Evolutionary conservation across 2,888 invertebrate species (phyloP), one percentile per base, ranked within the genome.

Genomic region (Pycnomerus fuliginosus): DNA sequence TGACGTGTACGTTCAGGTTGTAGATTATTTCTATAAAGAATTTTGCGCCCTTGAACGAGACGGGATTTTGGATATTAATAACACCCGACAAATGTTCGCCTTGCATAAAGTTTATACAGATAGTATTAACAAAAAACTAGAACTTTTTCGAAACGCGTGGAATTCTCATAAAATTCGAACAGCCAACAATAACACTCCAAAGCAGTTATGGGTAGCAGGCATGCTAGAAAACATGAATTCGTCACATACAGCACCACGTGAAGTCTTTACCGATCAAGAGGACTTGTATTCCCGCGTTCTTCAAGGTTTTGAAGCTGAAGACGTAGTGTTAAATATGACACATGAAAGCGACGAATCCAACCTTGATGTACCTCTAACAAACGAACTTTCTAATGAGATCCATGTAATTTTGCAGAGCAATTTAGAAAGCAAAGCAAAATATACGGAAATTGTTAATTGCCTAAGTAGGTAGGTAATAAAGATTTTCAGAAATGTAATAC

Each of bases 81-180:
- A 32, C 16, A n/a, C 8, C 7, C 3, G 2, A 2, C 32, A 32
- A n/a, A 32, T 2, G 10, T 32, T 32, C 7, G 2, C 3, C 3
- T 2, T 32, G 2, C 32, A 32, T n/a, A 32, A 2, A 1, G 16
- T 38, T 16, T 38, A 38, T 29, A 8, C 10, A 7, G 1, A 2
- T 2, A 3, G 11, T 2, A 38, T 38, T 2, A 38, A 38, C 16
- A 28, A 34, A 2, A 15, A 16, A 30, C 17, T 38, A 16, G 22
- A 3, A 10, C 8, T 14, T 14, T 38, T 38, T 3, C 2, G 2
- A 5, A 1, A 17, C 2, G 29, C 16, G 2, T 33, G 39, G 32
- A 39, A 39, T 22, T 13, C 11, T 3, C 39, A 39, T 22, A 39
- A 33, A 20, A 39, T 39, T 39, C 31, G 39, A 2, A 39, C 20